phyloP scores from a whole-genome alignment of 1,140 invertebrate species.

The Melitaea cinxia region DNA sequence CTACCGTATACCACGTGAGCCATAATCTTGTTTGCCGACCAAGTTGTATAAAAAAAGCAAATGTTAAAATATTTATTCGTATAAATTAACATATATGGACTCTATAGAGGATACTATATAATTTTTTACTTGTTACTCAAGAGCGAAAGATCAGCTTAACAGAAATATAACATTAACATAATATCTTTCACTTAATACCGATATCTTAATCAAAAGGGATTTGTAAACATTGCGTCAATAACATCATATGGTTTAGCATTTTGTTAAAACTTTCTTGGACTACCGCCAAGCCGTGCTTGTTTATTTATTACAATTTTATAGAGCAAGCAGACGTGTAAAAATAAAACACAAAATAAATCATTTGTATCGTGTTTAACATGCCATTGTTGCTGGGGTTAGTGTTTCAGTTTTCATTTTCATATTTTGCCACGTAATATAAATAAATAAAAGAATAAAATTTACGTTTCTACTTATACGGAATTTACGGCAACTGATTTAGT shows the following conservation, averaged over 20 bases:
- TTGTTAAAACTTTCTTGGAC: constrained; percentile 52
- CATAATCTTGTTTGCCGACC: too few species aligned
- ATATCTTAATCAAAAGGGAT: constrained; percentile 13
- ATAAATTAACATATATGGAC: too few species aligned
- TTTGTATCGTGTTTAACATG: constrained; percentile 32
- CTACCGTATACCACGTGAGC: too few species aligned
- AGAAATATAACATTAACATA: background rate
- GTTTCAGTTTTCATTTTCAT: too few species aligned
- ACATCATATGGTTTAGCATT: constrained; percentile 40
- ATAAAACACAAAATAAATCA: constrained; percentile 52
- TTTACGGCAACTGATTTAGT: too few species aligned
- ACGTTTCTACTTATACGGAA: too few species aligned
- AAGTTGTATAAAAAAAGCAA: too few species aligned
- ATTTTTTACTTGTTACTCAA: too few species aligned
- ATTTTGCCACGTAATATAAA: too few species aligned
- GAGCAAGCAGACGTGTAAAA: constrained; percentile 57
- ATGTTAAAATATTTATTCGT: too few species aligned
- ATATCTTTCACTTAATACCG: background rate
- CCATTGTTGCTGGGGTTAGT: constrained; percentile 37
- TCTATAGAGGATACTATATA: too few species aligned
- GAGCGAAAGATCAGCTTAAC: background rate
- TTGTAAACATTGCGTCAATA: constrained; percentile 37
- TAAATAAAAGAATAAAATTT: too few species aligned
- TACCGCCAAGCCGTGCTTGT: constrained; percentile 52
- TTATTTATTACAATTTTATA: constrained; percentile 72